phyloP scores from a whole-genome alignment of 1,140 invertebrate species.

The Drosophila bocqueti region DNA sequence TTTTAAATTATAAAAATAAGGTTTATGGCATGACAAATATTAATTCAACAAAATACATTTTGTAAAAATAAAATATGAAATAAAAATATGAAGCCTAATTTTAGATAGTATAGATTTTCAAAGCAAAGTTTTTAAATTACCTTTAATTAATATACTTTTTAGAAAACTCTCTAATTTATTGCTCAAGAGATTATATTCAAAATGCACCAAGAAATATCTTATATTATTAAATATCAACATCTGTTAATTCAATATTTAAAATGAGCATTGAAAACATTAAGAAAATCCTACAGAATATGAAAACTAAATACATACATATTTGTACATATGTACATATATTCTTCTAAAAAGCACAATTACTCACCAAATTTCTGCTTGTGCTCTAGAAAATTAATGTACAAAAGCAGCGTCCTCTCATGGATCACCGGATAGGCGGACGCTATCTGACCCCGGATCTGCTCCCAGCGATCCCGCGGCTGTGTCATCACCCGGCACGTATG shows the following conservation, averaged over 20 bases:
- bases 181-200: neutral
- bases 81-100: neutral
- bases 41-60: neutral
- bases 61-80: neutral
- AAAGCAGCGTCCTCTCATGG: conserved; percentile 60
- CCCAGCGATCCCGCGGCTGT: conserved; percentile 47
- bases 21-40: neutral
- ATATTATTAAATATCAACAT: no score
- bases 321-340: neutral
- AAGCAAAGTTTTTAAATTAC: neutral
- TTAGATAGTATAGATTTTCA: neutral
- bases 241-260: neutral
- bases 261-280: neutral
- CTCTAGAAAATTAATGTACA: conserved; percentile 69
- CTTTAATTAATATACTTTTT: neutral
- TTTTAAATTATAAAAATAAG: no score
- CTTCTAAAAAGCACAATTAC: neutral
- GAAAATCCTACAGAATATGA: neutral
- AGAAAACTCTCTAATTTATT: neutral
- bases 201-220: no score
- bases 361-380: conserved; percentile 73
- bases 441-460: conserved; percentile 53
- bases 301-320: no score
- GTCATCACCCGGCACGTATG: conserved; percentile 54
- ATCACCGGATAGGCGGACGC: conserved; percentile 78